phyloP scores from a whole-genome alignment of 2,888 invertebrate species.

The Ennomos erosarius region DNA sequence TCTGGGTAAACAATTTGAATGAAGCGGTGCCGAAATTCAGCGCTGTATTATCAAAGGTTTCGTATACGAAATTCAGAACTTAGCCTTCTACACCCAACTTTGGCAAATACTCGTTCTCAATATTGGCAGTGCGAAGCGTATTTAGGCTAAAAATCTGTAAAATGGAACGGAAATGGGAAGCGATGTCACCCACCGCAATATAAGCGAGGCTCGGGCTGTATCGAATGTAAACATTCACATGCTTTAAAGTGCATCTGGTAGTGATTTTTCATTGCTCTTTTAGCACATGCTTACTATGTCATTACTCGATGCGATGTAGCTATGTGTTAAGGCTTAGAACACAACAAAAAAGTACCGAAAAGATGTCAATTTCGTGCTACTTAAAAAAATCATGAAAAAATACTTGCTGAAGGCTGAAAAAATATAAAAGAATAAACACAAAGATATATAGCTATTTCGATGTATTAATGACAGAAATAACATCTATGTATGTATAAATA shows the following conservation, averaged over 20 bases:
- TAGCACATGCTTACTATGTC: constrained; percentile 46
- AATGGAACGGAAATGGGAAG: constrained; percentile 67
- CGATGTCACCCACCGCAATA: constrained; percentile 64
- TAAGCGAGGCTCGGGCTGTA: constrained; percentile 46
- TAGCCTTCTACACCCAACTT: constrained; percentile 45
- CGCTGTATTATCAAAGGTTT: constrained; percentile 43
- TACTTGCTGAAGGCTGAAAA: too few relatives aligned
- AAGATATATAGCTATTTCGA: too few relatives aligned
- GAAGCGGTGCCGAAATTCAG: constrained; percentile 16
- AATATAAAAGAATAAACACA: too few relatives aligned
- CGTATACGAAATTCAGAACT: constrained; percentile 29
- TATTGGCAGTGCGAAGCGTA: constrained; percentile 58
- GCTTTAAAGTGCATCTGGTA: constrained; percentile 54
- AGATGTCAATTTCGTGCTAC: neutral
- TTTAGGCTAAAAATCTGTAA: constrained; percentile 66
- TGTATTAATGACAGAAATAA: too few relatives aligned
- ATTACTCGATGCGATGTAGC: constrained; percentile 43
- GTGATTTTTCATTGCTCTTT: constrained; percentile 52
- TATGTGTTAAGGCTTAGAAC: constrained; percentile 10
- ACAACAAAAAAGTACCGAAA: constrained; percentile 7
- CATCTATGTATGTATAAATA: too few relatives aligned
- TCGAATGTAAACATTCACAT: constrained; percentile 58
- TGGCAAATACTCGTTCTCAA: constrained; percentile 65
- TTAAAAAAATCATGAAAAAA: neutral
- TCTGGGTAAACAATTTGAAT: constrained; percentile 26